phyloP scores from a whole-genome alignment of 2,113 vertebrate species.

The Phalacrocorax aristotelis region DNA sequence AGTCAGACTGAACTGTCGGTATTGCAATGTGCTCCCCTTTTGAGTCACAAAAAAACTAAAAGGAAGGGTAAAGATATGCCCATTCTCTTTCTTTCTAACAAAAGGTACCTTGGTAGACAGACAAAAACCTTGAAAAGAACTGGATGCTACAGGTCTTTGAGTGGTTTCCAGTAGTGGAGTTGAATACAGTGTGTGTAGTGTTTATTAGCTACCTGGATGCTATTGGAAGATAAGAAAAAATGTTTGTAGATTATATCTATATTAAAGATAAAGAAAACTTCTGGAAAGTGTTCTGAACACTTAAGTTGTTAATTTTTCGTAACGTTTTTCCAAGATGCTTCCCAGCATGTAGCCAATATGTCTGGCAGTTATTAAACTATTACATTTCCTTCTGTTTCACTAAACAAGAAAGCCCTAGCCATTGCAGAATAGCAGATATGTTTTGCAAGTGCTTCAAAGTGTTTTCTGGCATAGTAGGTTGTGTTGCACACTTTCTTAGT shows the following conservation, averaged over 20 bases:
- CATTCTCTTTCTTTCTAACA: not conserved
- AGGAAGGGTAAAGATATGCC: not conserved
- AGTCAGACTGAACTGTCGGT: not conserved
- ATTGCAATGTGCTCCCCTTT: not conserved
- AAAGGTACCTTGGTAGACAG: not conserved
- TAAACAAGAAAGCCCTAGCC: not conserved
- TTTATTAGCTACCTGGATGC: not conserved
- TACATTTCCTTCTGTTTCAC: not conserved
- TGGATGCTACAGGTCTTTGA: not conserved
- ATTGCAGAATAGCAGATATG: not conserved
- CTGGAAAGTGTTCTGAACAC: not conserved
- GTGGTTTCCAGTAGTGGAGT: not conserved
- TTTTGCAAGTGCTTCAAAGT: not conserved
- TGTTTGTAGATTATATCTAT: not conserved
- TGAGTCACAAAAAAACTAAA: not conserved
- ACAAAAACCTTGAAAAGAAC: not conserved
- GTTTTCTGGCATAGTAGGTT: not conserved
- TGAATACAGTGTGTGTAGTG: not conserved
- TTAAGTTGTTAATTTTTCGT: not conserved
- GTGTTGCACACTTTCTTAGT: not conserved
- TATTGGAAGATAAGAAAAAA: not conserved
- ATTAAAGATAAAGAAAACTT: not conserved
- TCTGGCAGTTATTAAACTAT: not conserved
- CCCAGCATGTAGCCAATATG: not conserved
- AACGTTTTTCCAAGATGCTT: not conserved